These are phyloP conservation scores for Eueides isabella DNA, from an alignment of 1,140 invertebrate genomes.

Conservation along the genomic window DNA sequence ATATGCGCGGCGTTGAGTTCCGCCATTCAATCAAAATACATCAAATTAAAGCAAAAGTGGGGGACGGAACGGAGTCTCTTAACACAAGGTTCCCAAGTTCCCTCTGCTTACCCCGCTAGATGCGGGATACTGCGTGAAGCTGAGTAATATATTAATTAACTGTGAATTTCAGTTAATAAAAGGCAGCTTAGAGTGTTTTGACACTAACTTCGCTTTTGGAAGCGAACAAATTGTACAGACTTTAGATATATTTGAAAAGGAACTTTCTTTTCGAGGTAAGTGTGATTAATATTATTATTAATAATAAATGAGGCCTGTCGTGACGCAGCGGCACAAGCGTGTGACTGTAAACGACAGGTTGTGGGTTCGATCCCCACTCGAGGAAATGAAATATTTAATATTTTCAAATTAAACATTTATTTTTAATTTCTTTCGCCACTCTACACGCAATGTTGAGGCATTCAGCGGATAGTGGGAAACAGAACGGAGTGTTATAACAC, in stretches of 20 bases:
- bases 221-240: conserved; percentile 79
- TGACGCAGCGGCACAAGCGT: background rate
- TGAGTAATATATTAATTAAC: background rate
- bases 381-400: no score
- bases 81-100: no score
- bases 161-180: conserved; percentile 69
- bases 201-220: conserved; percentile 73
- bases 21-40: background rate
- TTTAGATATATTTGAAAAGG: conserved; percentile 85
- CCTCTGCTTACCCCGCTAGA: no score
- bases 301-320: no score
- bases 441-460: no score
- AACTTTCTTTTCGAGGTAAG: conserved; percentile 82
- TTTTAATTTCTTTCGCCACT: no score
- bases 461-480: no score
- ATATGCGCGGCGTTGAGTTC: background rate
- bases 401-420: no score
- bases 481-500: no score
- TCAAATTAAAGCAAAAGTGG: no score
- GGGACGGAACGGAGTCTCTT: no score
- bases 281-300: no score
- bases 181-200: conserved; percentile 74
- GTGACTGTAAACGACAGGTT: background rate
- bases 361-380: background rate
- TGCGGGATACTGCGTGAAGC: background rate